Percentiles rank a stretch among this genome's conserved stretches.
These are phyloP conservation scores for Tenthredo notha DNA, from an alignment of 2,888 invertebrate genomes.

Conservation along the genomic window DNA sequence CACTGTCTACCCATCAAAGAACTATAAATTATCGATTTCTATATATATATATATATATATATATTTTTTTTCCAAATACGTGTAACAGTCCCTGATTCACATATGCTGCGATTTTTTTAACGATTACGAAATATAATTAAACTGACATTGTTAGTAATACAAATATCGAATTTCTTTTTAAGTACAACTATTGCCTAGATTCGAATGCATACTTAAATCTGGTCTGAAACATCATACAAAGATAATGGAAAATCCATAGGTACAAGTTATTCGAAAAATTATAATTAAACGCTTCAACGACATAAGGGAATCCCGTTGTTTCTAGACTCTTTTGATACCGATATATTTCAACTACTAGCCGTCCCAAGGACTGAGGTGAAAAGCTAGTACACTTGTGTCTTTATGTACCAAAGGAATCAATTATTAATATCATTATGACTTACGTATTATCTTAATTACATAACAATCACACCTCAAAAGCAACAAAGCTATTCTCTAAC, in stretches of 20 bases:
- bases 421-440: constrained; percentile 34
- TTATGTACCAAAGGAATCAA: neutral
- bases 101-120: neutral
- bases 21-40: neutral
- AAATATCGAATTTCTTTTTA: constrained; percentile 22
- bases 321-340: neutral
- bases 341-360: neutral
- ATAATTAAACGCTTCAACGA: neutral
- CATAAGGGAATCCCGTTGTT: neutral
- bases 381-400: neutral
- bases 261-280: neutral
- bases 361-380: neutral
- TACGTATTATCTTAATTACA: constrained; percentile 42
- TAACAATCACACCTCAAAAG: constrained; percentile 54
- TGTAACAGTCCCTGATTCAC: constrained; percentile 17
- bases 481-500: constrained; percentile 47
- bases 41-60: neutral
- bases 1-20: neutral
- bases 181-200: constrained; percentile 17
- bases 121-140: neutral
- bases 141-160: constrained; percentile 9
- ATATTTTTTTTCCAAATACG: neutral
- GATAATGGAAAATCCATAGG: neutral
- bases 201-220: neutral
- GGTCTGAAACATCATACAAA: neutral